A percentile compares a stretch with the other conserved stretches of the same genome.
These are phyloP conservation scores for Epizoanthus stellaris DNA, from an alignment of 92 coral and sea anemone species.

Conservation along the genomic window DNA sequence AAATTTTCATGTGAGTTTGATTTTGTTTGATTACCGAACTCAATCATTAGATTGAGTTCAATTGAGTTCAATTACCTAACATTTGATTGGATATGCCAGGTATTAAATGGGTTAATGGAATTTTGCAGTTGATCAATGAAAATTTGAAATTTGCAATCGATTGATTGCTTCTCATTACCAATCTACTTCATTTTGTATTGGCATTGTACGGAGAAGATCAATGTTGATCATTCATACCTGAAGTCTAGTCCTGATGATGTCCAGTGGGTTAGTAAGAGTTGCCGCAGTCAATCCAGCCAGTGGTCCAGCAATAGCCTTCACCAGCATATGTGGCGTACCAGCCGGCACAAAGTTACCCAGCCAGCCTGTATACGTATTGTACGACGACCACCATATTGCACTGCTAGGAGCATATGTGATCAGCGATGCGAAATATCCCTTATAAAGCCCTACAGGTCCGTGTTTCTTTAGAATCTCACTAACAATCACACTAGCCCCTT, in stretches of 20 bases:
- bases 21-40: no score
- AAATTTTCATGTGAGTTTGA: no score
- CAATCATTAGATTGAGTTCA: no score
- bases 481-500: slow-evolving; percentile 73
- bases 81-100: no score
- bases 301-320: slow-evolving; percentile 85
- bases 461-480: slow-evolving; percentile 63
- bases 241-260: slow-evolving; percentile 89
- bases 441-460: slow-evolving; percentile 84
- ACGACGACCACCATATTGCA: slow-evolving; percentile 97
- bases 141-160: no score
- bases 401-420: slow-evolving; percentile 97
- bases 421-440: slow-evolving; percentile 87
- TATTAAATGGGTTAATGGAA: no score
- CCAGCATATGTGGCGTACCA: slow-evolving; percentile 91
- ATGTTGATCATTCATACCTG: slow-evolving; percentile 68
- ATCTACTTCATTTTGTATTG: no score
- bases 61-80: no score
- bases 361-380: slow-evolving; percentile 83
- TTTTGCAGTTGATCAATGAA: no score
- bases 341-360: slow-evolving; percentile 85
- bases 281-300: slow-evolving; percentile 96
- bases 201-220: background rate
- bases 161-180: no score
- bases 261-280: slow-evolving; percentile 90